A percentile compares a stretch with the other conserved stretches of the same genome.
phyloP scores from a whole-genome alignment of 1,140 invertebrate species.

The Heliconius hewitsoni region DNA sequence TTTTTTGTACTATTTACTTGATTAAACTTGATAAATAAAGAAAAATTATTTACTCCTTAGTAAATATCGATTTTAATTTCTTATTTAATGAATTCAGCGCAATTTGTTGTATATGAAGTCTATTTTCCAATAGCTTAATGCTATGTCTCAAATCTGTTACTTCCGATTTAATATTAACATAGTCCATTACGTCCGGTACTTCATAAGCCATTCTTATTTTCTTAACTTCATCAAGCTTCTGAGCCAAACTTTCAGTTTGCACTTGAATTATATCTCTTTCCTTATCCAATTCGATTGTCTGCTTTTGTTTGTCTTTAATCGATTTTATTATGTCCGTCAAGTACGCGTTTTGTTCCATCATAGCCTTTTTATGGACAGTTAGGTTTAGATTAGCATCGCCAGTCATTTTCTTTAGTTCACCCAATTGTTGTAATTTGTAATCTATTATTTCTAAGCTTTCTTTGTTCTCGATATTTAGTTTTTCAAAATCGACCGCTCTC shows the following conservation, averaged over 20 bases:
- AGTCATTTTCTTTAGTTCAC: slow-evolving; percentile 77
- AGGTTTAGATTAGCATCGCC: slow-evolving; percentile 78
- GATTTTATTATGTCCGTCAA: slow-evolving; percentile 60
- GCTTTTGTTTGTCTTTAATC: slow-evolving; percentile 55
- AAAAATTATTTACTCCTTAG: neutral
- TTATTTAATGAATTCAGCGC: slow-evolving; percentile 60
- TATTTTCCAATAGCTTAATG: slow-evolving; percentile 77
- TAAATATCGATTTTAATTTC: slow-evolving; percentile 48
- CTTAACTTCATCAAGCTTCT: slow-evolving; percentile 61
- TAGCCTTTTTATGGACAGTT: slow-evolving; percentile 75
- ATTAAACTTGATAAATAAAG: neutral
- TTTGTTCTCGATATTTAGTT: slow-evolving; percentile 81
- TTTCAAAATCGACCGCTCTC: slow-evolving; percentile 81
- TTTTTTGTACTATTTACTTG: neutral
- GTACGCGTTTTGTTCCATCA: slow-evolving; percentile 69
- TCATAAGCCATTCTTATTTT: slow-evolving; percentile 65
- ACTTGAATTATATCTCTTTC: slow-evolving; percentile 54
- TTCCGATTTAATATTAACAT: slow-evolving; percentile 79
- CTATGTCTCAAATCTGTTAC: slow-evolving; percentile 75
- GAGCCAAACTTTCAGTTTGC: slow-evolving; percentile 57
- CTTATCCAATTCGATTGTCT: slow-evolving; percentile 52
- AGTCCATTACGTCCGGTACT: slow-evolving; percentile 82
- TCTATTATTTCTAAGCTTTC: slow-evolving; percentile 74
- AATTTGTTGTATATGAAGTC: slow-evolving; percentile 76
- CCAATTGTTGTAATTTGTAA: slow-evolving; percentile 71